These are phyloP conservation scores for Scaptomyza caliginosa DNA, from an alignment of 2,888 invertebrate genomes.

Conservation along the genomic window DNA sequence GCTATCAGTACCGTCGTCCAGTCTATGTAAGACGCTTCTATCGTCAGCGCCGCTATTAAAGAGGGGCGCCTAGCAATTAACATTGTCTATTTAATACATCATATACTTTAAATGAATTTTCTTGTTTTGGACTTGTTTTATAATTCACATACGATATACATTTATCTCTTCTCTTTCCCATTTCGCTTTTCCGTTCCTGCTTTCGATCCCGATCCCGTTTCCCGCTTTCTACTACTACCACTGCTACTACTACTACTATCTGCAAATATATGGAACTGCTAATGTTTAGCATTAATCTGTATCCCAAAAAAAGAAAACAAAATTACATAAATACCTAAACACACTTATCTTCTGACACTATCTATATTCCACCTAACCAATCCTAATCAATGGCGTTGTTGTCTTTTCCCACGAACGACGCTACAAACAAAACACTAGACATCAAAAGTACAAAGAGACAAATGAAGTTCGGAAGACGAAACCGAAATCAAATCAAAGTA, in stretches of 20 bases:
- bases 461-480: conserved; percentile 66
- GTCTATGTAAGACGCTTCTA: conserved; percentile 79
- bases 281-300: conserved; percentile 45
- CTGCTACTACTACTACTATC: conserved; percentile 35
- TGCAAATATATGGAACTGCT: conserved; percentile 42
- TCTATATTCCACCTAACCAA: conserved; percentile 34
- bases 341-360: conserved; percentile 33
- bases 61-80: conserved; percentile 54
- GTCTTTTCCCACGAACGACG: conserved; percentile 35
- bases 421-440: conserved; percentile 47
- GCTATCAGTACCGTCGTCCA: conserved; percentile 82
- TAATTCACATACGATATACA: conserved; percentile 41
- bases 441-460: conserved; percentile 81
- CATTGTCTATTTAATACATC: conserved; percentile 64
- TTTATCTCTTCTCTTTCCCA: conserved; percentile 19
- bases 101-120: conserved; percentile 46
- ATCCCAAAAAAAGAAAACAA: conserved; percentile 15
- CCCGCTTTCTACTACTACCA: conserved; percentile 19
- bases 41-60: conserved; percentile 77
- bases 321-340: conserved; percentile 15
- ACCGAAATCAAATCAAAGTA: conserved; percentile 57
- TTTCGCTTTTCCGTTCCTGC: conserved; percentile 23
- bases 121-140: conserved; percentile 41
- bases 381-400: conserved; percentile 50
- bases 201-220: conserved; percentile 27